These are phyloP conservation scores for Drosophila putrida DNA, from an alignment of 2,888 invertebrate genomes.

Conservation along the genomic window DNA sequence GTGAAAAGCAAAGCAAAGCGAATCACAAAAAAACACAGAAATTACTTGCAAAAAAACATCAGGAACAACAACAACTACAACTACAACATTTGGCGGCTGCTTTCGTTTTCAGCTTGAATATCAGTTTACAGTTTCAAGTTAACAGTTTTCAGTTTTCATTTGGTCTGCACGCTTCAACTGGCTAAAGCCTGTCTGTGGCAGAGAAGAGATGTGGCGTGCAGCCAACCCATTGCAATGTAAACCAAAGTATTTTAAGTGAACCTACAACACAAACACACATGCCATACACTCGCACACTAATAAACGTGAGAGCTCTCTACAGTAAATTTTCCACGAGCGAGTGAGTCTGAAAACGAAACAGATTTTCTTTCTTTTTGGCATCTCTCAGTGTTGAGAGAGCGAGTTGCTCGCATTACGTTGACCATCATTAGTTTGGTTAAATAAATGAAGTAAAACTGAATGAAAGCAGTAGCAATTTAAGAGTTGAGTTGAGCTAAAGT, in stretches of 20 bases:
- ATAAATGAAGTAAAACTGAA: slow-evolving; percentile 66
- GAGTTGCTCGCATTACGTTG: slow-evolving; percentile 63
- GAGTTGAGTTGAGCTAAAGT: slow-evolving; percentile 12
- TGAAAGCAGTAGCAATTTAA: slow-evolving; percentile 58
- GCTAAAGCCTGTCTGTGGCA: slow-evolving; percentile 46
- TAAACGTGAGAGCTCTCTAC: slow-evolving; percentile 44
- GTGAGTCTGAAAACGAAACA: slow-evolving; percentile 78
- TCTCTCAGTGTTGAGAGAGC: slow-evolving; percentile 7
- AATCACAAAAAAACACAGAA: slow-evolving; percentile 50
- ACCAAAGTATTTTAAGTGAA: slow-evolving; percentile 70
- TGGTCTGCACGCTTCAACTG: slow-evolving; percentile 79
- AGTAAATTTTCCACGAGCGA: slow-evolving; percentile 81
- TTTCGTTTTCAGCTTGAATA: slow-evolving; percentile 69
- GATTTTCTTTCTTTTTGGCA: slow-evolving; percentile 52
- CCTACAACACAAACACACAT: slow-evolving; percentile 24
- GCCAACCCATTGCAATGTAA: slow-evolving; percentile 49
- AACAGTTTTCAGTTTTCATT: slow-evolving; percentile 55
- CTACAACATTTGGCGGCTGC: slow-evolving; percentile 57
- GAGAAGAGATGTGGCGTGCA: slow-evolving; percentile 53
- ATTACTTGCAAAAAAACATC: slow-evolving; percentile 50
- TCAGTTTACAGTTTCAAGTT: slow-evolving; percentile 42
- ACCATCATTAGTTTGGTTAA: slow-evolving; percentile 77
- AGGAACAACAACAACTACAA: slow-evolving; percentile 16
- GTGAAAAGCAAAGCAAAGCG: slow-evolving; percentile 72
- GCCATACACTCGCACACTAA: background rate